A percentile compares a stretch with the other conserved stretches of the same genome.
phyloP scores from a whole-genome alignment of 2,888 invertebrate species.

The Ectemnius lituratus region DNA sequence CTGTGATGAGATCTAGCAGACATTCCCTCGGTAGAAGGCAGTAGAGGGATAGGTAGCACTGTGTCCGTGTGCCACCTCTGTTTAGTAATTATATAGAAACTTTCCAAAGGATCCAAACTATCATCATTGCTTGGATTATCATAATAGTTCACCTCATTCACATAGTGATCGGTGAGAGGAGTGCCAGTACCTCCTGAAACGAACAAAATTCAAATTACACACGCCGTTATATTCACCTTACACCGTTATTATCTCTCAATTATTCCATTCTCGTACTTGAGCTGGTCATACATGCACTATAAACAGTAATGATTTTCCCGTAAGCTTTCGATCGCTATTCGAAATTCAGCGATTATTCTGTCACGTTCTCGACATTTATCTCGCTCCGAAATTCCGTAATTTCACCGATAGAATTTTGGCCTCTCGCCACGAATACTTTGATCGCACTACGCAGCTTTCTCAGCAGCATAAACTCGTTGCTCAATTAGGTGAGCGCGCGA shows the following conservation, averaged over 20 bases:
- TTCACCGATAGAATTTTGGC: too few species aligned
- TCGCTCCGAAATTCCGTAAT: too few species aligned
- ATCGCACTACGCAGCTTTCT: too few species aligned
- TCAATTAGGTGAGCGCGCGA: too few species aligned
- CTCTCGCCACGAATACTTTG: too few species aligned
- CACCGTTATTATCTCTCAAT: too few species aligned
- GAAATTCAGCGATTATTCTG: too few species aligned
- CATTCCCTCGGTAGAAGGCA: slow-evolving; percentile 74
- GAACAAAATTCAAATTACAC: slow-evolving; percentile 1
- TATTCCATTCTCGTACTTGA: neutral
- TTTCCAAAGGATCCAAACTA: slow-evolving; percentile 62
- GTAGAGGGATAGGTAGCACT: slow-evolving; percentile 70
- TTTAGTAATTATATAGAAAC: slow-evolving; percentile 68
- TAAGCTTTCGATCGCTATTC: too few species aligned
- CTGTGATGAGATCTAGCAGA: slow-evolving; percentile 75
- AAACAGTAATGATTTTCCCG: too few species aligned
- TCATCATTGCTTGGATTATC: slow-evolving; percentile 61
- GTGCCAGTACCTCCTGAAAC: slow-evolving; percentile 65
- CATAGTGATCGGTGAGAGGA: slow-evolving; percentile 62
- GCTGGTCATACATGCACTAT: neutral
- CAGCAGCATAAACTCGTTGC: too few species aligned
- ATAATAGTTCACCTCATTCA: slow-evolving; percentile 62
- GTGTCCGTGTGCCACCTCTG: slow-evolving; percentile 70
- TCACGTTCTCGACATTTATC: too few species aligned
- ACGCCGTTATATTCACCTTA: too few species aligned